These are phyloP conservation scores for Thumatha senex DNA, from an alignment of 2,888 invertebrate genomes.

Conservation along the genomic window DNA sequence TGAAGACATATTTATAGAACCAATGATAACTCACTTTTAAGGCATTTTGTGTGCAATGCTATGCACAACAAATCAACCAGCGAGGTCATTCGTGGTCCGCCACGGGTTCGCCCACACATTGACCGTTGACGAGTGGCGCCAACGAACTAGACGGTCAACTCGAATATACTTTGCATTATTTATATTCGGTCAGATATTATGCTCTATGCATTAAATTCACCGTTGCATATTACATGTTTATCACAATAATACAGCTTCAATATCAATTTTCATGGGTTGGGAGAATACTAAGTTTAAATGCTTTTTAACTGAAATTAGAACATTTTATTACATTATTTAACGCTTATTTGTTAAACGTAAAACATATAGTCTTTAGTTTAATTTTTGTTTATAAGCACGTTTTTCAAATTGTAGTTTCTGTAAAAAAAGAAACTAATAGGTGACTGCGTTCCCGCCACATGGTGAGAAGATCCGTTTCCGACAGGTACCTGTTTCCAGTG, in stretches of 20 bases:
- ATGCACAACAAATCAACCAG: constrained; percentile 62
- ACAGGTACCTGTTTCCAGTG: no score
- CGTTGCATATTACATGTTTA: constrained; percentile 14
- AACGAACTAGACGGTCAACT: constrained; percentile 46
- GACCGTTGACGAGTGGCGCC: constrained; percentile 47
- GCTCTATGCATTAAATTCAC: constrained; percentile 31
- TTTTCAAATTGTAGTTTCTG: no score
- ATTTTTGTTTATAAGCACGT: no score
- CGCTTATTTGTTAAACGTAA: no score
- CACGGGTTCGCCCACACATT: constrained; percentile 68
- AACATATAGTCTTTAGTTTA: no score
- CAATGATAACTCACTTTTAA: constrained; percentile 4
- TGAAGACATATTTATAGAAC: no score
- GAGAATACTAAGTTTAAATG: no score
- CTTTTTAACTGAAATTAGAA: background rate
- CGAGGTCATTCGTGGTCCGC: constrained; percentile 49
- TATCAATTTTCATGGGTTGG: background rate
- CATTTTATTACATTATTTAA: background rate
- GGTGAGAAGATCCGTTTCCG: no score
- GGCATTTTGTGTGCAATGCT: constrained; percentile 46
- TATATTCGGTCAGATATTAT: constrained; percentile 46
- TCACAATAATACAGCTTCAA: background rate
- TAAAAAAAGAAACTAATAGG: no score
- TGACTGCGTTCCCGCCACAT: no score
- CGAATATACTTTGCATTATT: constrained; percentile 45